Evolutionary conservation across 1,140 invertebrate species (phyloP), one percentile per base, ranked within the genome.

Genomic region (Drosophila auraria): DNA sequence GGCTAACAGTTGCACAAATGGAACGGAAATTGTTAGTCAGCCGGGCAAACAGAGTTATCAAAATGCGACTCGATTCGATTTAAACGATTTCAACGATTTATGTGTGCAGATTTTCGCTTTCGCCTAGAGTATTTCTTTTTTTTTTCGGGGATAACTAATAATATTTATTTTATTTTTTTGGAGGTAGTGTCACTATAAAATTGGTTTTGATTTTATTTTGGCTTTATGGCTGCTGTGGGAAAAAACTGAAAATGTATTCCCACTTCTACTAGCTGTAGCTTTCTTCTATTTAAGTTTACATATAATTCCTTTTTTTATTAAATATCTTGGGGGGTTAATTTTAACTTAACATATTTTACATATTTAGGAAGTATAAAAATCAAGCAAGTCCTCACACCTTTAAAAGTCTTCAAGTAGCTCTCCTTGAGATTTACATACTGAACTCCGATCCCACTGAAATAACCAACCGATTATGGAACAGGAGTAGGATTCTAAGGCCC

Each of bases 1-100:
- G 65, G 83, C 77, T 81, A 89, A 75, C 40, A 78, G 68, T 81
- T 80, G 69, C 68, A 70, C 83, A 87, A 87, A 81, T 72, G 78
- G 73, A 87, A 83, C 83, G 83, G 83, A 87, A 87, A 79, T 84
- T 77, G 70, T 81, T 83, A 76, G 51, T 65, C 56, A 78, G 74
- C 63, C 68, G 72, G 57, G 66, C 64, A 42, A 61, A 77, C 56
- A 61, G 58, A 58, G 50, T 49, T 57, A 77, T 59, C 44, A 51
- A 66, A 82, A 44, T 60, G 38, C 47, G 36, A 63, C 25, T 72
- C 38, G 38, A 68, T 44, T 30, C 33, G 33, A 30, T 57, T 40
- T 57, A 57, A 57, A 57, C n/a, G 45, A 58, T 57, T 57, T 57
- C 54, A 57, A 11, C 14, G 53, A 70, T 27, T 71, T 59, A 73